Evolutionary conservation across 1,140 invertebrate species (phyloP).

Genomic region (Meloidogyne hapla): DNA sequence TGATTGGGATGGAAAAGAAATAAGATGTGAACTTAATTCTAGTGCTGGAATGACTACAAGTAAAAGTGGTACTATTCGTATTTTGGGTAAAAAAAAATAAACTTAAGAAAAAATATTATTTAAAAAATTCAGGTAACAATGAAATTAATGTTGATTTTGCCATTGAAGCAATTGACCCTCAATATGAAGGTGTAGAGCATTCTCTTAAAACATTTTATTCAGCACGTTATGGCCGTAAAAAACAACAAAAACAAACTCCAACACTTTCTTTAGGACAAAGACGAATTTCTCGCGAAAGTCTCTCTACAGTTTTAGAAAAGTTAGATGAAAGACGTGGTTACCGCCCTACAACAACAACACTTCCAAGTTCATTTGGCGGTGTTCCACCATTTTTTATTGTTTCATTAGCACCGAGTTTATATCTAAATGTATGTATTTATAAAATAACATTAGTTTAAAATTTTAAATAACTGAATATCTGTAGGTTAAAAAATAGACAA

Average conservation of each 20-base stretch:
- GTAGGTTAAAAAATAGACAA: too few relatives aligned
- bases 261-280: neutral
- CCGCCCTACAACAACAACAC: neutral
- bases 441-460: too few relatives aligned
- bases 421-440: neutral
- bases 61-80: neutral
- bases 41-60: neutral
- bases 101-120: neutral
- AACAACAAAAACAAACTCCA: neutral
- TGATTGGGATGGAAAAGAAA: slow-evolving; percentile 5
- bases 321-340: neutral
- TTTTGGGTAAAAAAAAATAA: slow-evolving; percentile 8
- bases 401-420: neutral
- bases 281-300: neutral
- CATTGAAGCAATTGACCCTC: neutral
- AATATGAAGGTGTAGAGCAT: neutral
- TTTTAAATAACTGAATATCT: too few relatives aligned
- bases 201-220: neutral
- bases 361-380: neutral
- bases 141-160: neutral
- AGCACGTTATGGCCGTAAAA: neutral
- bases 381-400: slow-evolving; percentile 10
- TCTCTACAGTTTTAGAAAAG: neutral
- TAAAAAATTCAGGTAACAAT: neutral
- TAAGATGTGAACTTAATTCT: neutral